phyloP scores from a whole-genome alignment of 2,888 invertebrate genomes.

The Folsomia candida region DNA sequence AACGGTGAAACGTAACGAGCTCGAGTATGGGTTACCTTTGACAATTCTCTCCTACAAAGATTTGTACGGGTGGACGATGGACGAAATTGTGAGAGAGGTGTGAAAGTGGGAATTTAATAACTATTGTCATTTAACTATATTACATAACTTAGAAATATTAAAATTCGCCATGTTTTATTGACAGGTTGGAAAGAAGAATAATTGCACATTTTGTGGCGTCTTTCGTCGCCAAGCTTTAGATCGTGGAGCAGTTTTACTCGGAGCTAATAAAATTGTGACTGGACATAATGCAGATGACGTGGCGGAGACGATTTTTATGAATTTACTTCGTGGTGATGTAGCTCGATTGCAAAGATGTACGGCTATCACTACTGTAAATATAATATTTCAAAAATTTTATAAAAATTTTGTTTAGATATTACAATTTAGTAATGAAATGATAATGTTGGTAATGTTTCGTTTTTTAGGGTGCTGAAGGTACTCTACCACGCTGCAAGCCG shows the following conservation, averaged over 20 bases:
- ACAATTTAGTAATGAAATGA: too few species aligned
- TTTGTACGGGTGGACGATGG: slow-evolving; percentile 99
- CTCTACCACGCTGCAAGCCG: slow-evolving; percentile 89
- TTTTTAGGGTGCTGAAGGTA: slow-evolving; percentile 65
- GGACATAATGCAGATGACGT: slow-evolving; percentile 97
- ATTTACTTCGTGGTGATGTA: slow-evolving; percentile 92
- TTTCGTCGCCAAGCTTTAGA: slow-evolving; percentile 95
- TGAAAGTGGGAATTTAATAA: too few species aligned
- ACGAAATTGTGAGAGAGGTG: slow-evolving; percentile 78
- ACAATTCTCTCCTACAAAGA: slow-evolving; percentile 96
- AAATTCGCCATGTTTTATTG: slow-evolving; percentile 33
- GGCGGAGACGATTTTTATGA: slow-evolving; percentile 98
- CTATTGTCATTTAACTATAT: too few species aligned
- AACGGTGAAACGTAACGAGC: slow-evolving; percentile 90
- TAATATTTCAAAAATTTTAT: not conserved
- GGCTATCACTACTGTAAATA: slow-evolving; percentile 75
- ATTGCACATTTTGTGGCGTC: slow-evolving; percentile 94
- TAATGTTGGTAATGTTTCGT: slow-evolving; percentile 10
- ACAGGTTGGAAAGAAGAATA: slow-evolving; percentile 80
- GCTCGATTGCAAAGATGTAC: slow-evolving; percentile 90
- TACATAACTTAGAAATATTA: slow-evolving; percentile 52
- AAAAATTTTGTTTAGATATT: not conserved
- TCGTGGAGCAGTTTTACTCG: slow-evolving; percentile 82
- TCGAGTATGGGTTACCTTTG: slow-evolving; percentile 88
- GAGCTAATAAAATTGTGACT: slow-evolving; percentile 91